Evolutionary conservation across 2,797 vertebrate genomes (phyloP), one percentile per base, ranked within the genome.

Genomic region (Scyliorhinus canicula): DNA sequence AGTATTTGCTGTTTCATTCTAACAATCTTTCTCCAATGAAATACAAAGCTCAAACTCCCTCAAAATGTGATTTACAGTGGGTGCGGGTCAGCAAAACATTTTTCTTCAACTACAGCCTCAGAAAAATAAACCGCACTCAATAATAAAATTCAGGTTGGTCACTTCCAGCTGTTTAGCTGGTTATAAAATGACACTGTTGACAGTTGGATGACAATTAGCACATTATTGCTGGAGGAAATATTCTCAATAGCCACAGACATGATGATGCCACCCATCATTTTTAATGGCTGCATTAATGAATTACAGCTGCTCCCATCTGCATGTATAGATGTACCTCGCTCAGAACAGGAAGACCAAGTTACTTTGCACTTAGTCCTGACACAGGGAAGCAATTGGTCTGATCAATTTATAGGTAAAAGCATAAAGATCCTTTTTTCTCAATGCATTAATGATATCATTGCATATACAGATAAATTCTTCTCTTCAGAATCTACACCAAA

Each of bases 201-300:
- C 86, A n/a, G 31, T n/a, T n/a, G 31, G 52, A 31, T 60, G 52
- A 14, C 14, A 90, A 35, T 90, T 90, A 19, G 28, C 55, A 90
- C 86, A 26, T 82, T 47, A 82, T 24, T 47, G 40, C 79, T 47
- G 2, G 44, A 21, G 44, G 44, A 47, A 47, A 82, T 24, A 82
- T 47, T 26, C 40, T 47, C 3, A 26, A 47, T 7, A 82, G 21
- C 40, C 79, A 82, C 79, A 47, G 16, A 82, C 44, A 82, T 21
- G 21, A 47, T 47, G 79, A 60, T 90, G 4, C 86, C 16, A 52
- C 31, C 12, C 55, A 90, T 60, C 31, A 60, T 90, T 55, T 60
- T 90, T 60, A 90, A 60, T 60, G 86, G 86, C 86, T 90, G 86
- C 14, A 90, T 57, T 60, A n/a, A 60, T n/a, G 35, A 60, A 90